A percentile compares a stretch with the other conserved stretches of the same genome.
Evolutionary conservation across 2,113 vertebrate genomes (phyloP).

Genomic region (Cochlearius cochlearius): DNA sequence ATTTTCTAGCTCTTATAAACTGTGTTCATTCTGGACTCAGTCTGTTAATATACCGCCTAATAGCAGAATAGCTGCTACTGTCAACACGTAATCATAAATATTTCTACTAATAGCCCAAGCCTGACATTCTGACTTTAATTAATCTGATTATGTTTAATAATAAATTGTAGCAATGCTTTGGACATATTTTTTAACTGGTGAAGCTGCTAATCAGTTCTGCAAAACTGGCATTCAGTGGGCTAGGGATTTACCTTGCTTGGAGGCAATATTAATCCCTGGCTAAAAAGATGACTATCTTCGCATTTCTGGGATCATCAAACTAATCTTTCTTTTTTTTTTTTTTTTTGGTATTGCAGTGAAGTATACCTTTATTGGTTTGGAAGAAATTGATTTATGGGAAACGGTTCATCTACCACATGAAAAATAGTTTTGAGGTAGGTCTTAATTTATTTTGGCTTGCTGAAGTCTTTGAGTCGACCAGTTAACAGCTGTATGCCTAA

Average conservation of each 20-base stretch:
- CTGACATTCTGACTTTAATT: neutral
- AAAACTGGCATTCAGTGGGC: neutral
- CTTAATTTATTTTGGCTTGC: neutral
- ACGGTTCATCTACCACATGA: neutral
- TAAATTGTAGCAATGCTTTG: neutral
- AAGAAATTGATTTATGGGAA: neutral
- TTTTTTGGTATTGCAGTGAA: neutral
- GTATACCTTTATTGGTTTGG: neutral
- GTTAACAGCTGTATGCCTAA: neutral
- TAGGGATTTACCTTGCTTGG: constrained; percentile 7
- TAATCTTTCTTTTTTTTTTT: neutral
- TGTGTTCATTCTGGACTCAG: neutral
- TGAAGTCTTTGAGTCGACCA: neutral
- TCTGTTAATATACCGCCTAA: neutral
- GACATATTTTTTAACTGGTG: neutral
- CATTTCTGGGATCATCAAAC: neutral
- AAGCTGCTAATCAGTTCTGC: neutral
- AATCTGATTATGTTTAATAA: neutral
- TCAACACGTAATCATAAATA: neutral
- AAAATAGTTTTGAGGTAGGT: neutral
- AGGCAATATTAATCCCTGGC: neutral
- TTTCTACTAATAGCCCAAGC: neutral
- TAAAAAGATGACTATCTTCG: neutral
- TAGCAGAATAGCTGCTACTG: neutral
- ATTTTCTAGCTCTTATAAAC: neutral